Percentiles rank a stretch among this genome's conserved stretches.
Evolutionary conservation across 1,140 invertebrate species (phyloP).

Genomic region (Pseudomyrmex dendroicus): DNA sequence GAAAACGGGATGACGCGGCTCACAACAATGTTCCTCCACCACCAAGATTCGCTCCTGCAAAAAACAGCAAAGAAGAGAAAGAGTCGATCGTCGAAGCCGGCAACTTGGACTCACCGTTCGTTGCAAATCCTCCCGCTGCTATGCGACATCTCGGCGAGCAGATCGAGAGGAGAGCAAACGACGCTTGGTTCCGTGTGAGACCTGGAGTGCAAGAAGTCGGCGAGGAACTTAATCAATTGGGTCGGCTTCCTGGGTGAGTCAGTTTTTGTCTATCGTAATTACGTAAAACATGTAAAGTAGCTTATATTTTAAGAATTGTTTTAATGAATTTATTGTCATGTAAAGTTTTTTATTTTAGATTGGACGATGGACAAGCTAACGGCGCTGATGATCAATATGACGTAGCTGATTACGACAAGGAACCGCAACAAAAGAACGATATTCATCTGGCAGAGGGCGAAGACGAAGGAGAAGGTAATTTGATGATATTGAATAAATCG

Average conservation of each 20-base stretch:
- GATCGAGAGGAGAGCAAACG: conserved; percentile 74
- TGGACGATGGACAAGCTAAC: conserved; percentile 78
- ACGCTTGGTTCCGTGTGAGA: conserved; percentile 73
- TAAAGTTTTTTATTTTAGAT: conserved; percentile 68
- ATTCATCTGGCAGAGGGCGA: conserved; percentile 79
- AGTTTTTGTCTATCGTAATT: conserved; percentile 19
- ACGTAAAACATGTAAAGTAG: not conserved
- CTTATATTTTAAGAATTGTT: not conserved
- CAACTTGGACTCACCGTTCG: conserved; percentile 66
- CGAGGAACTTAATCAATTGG: conserved; percentile 80
- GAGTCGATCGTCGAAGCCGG: conserved; percentile 52
- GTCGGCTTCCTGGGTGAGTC: conserved; percentile 73
- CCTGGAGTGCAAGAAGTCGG: conserved; percentile 82
- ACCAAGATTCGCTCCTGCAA: not conserved
- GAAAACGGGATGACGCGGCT: conserved; percentile 32
- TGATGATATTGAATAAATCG: not conserved
- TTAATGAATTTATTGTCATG: conserved; percentile 20
- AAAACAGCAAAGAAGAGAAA: conserved; percentile 59
- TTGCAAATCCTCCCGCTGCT: conserved; percentile 25
- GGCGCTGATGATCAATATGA: conserved; percentile 81
- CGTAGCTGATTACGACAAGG: conserved; percentile 80
- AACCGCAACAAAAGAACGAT: conserved; percentile 80
- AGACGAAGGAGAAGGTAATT: conserved; percentile 82
- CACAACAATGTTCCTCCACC: conserved; percentile 35
- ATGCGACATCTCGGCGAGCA: conserved; percentile 75